Conservation (phyloP, 2,888 invertebrate genomes). For the Caenorhabditis japonica region DNA sequence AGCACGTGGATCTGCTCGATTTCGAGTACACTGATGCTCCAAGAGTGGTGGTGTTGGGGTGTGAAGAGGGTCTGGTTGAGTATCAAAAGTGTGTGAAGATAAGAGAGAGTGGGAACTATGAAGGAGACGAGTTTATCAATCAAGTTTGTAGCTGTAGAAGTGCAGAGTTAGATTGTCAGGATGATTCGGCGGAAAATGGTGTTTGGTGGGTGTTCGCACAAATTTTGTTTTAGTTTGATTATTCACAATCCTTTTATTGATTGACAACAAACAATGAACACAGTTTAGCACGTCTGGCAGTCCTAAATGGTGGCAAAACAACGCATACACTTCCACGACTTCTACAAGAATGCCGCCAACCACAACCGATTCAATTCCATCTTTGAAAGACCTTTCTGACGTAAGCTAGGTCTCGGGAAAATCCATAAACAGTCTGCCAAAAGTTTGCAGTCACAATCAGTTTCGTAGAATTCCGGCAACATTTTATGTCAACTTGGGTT, state of each 20-base stretch:
- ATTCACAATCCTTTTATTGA: too few species aligned
- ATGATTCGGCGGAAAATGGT: not conserved
- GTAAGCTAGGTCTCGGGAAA: too few species aligned
- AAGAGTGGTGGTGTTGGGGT: constrained; percentile 14
- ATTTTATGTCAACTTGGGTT: too few species aligned
- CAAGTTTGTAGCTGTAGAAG: constrained; percentile 33
- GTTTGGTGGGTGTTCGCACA: constrained; percentile 16
- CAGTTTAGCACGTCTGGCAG: constrained; percentile 14
- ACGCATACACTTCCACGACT: not conserved
- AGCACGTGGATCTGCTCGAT: constrained; percentile 27
- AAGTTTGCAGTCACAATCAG: too few species aligned
- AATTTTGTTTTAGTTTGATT: too few species aligned
- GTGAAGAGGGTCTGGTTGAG: constrained; percentile 22
- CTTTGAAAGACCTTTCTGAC: constrained; percentile 17
- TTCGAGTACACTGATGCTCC: constrained; percentile 16
- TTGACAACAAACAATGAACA: too few species aligned
- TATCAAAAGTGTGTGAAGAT: not conserved
- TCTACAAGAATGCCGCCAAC: constrained; percentile 2
- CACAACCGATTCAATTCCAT: not conserved
- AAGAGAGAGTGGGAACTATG: not conserved
- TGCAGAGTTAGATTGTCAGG: constrained; percentile 1
- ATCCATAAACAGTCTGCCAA: too few species aligned
- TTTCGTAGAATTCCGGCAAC: too few species aligned
- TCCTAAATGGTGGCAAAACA: constrained; percentile 21
- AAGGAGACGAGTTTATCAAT: not conserved